phyloP scores from a whole-genome alignment of 2,888 invertebrate genomes.

The Sericinus montela region DNA sequence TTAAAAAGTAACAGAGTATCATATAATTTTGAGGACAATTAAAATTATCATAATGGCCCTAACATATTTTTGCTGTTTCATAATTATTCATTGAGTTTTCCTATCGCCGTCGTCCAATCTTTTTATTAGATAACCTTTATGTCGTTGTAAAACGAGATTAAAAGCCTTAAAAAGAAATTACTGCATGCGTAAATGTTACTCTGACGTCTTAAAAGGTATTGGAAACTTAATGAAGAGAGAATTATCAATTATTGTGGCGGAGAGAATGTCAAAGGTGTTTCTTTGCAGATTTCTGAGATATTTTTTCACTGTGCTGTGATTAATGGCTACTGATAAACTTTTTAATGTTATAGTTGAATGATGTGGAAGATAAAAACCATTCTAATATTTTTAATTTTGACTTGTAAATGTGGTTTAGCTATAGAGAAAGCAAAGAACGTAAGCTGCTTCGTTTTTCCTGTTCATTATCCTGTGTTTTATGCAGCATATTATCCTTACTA shows the following conservation, averaged over 20 bases:
- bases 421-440: background rate
- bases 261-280: slow-evolving; percentile 14
- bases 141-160: slow-evolving; percentile 6
- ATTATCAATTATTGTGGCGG: slow-evolving; percentile 25
- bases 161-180: slow-evolving; percentile 4
- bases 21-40: too few species aligned
- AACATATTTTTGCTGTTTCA: background rate
- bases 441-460: slow-evolving; percentile 11
- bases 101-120: background rate
- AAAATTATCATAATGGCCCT: too few species aligned
- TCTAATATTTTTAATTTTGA: background rate
- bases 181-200: slow-evolving; percentile 5
- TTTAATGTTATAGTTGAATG: background rate
- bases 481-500: slow-evolving; percentile 13
- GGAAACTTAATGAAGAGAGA: slow-evolving; percentile 26
- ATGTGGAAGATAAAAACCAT: background rate
- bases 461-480: slow-evolving; percentile 15
- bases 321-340: too few species aligned
- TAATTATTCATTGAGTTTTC: background rate
- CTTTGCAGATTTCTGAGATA: too few species aligned
- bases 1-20: too few species aligned
- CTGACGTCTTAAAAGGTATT: slow-evolving; percentile 23
- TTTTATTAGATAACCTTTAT: slow-evolving; percentile 10
- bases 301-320: too few species aligned
- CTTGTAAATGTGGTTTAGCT: background rate